Percentiles rank a stretch among this genome's conserved stretches.
phyloP scores from a whole-genome alignment of 2,888 invertebrate genomes.

The Mechanitis mazaeus region DNA sequence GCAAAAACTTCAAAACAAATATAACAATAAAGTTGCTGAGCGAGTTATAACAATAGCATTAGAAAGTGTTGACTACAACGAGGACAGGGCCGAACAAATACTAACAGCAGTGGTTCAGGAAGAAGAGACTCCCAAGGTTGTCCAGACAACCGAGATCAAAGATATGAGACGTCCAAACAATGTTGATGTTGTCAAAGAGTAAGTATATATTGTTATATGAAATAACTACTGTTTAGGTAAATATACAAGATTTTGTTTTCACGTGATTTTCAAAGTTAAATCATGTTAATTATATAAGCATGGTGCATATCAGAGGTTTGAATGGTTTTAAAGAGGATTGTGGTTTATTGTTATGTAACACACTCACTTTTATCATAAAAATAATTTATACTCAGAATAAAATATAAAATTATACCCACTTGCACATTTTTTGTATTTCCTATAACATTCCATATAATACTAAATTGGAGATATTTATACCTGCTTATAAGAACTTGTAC shows the following conservation, averaged over 20 bases:
- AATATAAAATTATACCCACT: not conserved
- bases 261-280: not conserved
- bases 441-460: too few species aligned
- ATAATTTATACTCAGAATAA: not conserved
- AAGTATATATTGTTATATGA: conserved; percentile 30
- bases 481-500: too few species aligned
- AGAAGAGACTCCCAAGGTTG: conserved; percentile 61
- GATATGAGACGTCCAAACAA: conserved; percentile 37
- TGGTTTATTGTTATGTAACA: too few species aligned
- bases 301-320: not conserved
- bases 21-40: conserved; percentile 84
- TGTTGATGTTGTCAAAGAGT: conserved; percentile 49
- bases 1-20: conserved; percentile 81
- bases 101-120: conserved; percentile 83
- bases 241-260: not conserved
- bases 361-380: not conserved
- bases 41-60: conserved; percentile 89
- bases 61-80: conserved; percentile 91
- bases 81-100: conserved; percentile 87
- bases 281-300: conserved; percentile 1
- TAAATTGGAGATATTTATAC: too few species aligned
- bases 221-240: not conserved
- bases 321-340: too few species aligned
- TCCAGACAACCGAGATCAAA: conserved; percentile 37
- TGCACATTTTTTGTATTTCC: conserved; percentile 1